Evolutionary conservation across 2,797 vertebrate species (phyloP).

Genomic region (Craterocephalus amniculus): DNA sequence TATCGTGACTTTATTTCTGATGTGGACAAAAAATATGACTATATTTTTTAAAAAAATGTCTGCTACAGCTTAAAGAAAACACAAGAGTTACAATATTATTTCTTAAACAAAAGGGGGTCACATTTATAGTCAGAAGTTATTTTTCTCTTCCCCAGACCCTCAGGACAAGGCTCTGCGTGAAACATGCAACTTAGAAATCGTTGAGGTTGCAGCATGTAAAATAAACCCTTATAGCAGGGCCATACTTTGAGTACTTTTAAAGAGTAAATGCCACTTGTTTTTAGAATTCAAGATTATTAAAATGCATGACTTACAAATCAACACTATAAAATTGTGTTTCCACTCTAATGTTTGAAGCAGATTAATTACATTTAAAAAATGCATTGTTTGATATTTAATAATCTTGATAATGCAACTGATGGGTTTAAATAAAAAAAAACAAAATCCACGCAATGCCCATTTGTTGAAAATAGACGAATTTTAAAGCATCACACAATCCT

Average conservation of each 20-base stretch:
- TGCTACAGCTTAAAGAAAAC: too few species aligned
- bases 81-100: background rate
- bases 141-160: conserved; percentile 1
- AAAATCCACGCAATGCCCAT: background rate
- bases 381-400: too few species aligned
- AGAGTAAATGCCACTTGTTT: conserved; percentile 67
- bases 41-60: too few species aligned
- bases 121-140: background rate
- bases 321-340: background rate
- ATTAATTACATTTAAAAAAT: background rate
- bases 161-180: conserved; percentile 9
- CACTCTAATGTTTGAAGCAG: background rate
- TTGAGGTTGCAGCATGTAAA: conserved; percentile 52
- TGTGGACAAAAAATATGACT: too few species aligned
- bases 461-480: conserved; percentile 9
- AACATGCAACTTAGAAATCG: conserved; percentile 3
- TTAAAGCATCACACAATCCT: conserved; percentile 14
- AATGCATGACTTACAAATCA: conserved; percentile 20
- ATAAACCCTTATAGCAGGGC: conserved; percentile 37
- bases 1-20: too few species aligned
- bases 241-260: conserved; percentile 59
- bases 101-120: background rate
- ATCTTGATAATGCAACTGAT: too few species aligned
- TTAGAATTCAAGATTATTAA: conserved; percentile 31
- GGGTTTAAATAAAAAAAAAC: background rate